Base-by-base conservation (phyloP, 2,888 invertebrate genomes). In the Caenorhabditis macrosperma region DNA sequence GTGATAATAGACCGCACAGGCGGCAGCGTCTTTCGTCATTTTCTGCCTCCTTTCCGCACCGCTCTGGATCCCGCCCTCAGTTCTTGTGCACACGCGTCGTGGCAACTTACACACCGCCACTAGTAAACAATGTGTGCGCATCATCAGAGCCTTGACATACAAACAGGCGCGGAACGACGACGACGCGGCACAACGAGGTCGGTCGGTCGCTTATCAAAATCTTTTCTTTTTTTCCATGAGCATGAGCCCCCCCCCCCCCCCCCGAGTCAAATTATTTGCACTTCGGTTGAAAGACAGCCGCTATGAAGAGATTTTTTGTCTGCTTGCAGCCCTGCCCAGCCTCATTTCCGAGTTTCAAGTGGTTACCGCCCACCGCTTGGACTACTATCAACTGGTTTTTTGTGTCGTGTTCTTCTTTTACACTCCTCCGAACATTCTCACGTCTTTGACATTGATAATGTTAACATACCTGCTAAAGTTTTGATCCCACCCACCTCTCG, bases 101-200 rank as follows among this genome's bases (percentile, higher is more conserved):
- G 71, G 54, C 74, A 74, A 74, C 59, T 66, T 74, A 59, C 66
- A 66, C 66, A 66, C 74, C 50, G 76, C 76, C 76, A 69, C 64
- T 74, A 61, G 77, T 77, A 77, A 77, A 77, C 77, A 77, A 69
- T 64, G 69, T 77, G 64, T 69, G 69, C 69, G 69, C 77, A 69
- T 69, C 76, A 68, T 61, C 55, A 46, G 59, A 57, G 24, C 26
- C 72, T 54, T 61, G 75, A 67, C 75, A 76, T 76, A 54, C 69
- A 77, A 69, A 69, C 60, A 77, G 55, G 46, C 54, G 61, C 55
- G 55, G 63, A 63, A 69, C 68, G 63, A 63, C 38, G 52, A 22
- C 15, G n/a, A 4, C 46, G 48, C 72, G 57, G 54, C n/a, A 12
- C 46, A 28, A 57, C 55, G 57, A 57, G 61, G 61, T 44, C 28